phyloP scores from a whole-genome alignment of 2,797 vertebrate genomes.

The Molossus alvarezi region DNA sequence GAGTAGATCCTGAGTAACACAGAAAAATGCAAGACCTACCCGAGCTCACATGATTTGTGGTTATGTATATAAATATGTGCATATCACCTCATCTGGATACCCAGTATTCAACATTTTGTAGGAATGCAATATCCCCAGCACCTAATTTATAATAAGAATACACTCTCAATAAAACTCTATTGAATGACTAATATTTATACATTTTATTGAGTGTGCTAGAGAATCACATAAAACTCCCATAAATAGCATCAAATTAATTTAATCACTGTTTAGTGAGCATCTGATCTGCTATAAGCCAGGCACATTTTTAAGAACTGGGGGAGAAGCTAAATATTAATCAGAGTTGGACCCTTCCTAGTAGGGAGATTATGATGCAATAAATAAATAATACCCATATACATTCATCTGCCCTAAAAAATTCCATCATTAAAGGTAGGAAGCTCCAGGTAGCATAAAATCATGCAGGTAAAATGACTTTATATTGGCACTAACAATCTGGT shows the following conservation, averaged over 20 bases:
- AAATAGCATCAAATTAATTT: not conserved
- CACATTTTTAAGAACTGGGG: not conserved
- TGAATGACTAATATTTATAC: not conserved
- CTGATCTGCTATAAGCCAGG: not conserved
- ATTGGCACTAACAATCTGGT: not conserved
- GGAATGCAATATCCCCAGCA: not conserved
- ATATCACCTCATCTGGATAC: not conserved
- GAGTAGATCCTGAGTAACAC: not conserved
- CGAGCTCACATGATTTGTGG: not conserved
- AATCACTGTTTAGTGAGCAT: not conserved
- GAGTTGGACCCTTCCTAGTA: not conserved
- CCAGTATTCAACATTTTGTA: not conserved
- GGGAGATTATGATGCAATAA: not conserved
- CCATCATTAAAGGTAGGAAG: not conserved
- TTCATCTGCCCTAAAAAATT: not conserved
- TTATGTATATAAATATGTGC: not conserved
- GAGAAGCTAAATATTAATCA: not conserved
- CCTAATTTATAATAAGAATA: not conserved
- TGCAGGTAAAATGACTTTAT: not conserved
- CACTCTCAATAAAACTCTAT: not conserved
- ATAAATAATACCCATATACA: not conserved
- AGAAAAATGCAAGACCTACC: not conserved
- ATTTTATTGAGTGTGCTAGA: not conserved
- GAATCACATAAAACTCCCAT: not conserved
- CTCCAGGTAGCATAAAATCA: not conserved